Conservation (phyloP, 1,140 invertebrate genomes). For the Chymomyza costata region DNA sequence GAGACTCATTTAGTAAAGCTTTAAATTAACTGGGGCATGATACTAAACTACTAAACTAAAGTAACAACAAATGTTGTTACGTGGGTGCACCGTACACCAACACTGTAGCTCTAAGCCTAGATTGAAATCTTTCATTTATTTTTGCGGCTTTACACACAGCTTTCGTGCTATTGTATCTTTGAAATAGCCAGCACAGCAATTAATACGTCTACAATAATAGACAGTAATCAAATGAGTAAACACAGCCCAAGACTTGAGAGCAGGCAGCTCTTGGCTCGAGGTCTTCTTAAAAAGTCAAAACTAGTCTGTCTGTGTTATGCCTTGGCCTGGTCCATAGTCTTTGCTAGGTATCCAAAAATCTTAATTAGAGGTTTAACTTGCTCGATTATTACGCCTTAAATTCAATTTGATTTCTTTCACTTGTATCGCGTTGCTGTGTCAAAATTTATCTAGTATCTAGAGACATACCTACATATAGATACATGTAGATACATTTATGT, state of each 20-base stretch:
- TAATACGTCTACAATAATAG: slow-evolving; percentile 3
- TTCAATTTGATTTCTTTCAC: slow-evolving; percentile 13
- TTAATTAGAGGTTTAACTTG: too few species aligned
- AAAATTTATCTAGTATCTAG: slow-evolving; percentile 23
- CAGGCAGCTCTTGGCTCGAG: too few species aligned
- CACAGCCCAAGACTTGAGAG: too few species aligned
- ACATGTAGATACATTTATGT: too few species aligned
- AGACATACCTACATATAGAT: slow-evolving; percentile 26
- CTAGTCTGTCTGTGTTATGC: too few species aligned
- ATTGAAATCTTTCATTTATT: not conserved
- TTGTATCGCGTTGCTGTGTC: slow-evolving; percentile 22
- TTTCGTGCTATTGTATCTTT: not conserved
- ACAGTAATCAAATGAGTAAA: slow-evolving; percentile 2
- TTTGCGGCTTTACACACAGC: not conserved
- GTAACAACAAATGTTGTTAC: not conserved
- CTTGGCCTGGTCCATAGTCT: too few species aligned
- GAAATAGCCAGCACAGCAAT: not conserved
- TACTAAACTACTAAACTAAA: slow-evolving; percentile 15
- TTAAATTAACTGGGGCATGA: slow-evolving; percentile 67
- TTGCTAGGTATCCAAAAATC: too few species aligned
- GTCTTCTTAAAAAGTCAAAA: too few species aligned
- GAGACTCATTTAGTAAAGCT: slow-evolving; percentile 42
- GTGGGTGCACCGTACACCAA: slow-evolving; percentile 23
- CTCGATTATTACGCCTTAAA: too few species aligned
- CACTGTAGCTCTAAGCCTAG: too few species aligned